Percentiles rank a stretch among this genome's conserved stretches.
Evolutionary conservation across 2,888 invertebrate species (phyloP).

Genomic region (Synergus laeviventris): DNA sequence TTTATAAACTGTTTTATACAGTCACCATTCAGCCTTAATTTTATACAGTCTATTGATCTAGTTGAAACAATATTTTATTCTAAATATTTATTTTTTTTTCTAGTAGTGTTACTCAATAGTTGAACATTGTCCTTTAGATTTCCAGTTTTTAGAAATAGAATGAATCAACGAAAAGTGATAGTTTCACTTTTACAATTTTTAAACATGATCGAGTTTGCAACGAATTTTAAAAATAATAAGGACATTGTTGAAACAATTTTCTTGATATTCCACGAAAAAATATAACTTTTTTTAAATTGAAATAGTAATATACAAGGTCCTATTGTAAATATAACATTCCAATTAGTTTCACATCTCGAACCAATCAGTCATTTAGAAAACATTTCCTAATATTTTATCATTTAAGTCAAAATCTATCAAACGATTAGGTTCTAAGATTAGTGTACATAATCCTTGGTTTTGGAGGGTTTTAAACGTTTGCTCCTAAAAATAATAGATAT

Average conservation of each 20-base stretch:
- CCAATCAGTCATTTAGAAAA: slow-evolving; percentile 22
- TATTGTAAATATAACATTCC: slow-evolving; percentile 36
- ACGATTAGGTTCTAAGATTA: slow-evolving; percentile 19
- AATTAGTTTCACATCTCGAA: slow-evolving; percentile 30
- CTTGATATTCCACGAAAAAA: not conserved
- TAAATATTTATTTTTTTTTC: slow-evolving; percentile 28
- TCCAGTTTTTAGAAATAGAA: slow-evolving; percentile 7
- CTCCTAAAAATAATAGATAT: not conserved
- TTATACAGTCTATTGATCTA: slow-evolving; percentile 9
- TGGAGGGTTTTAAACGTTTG: slow-evolving; percentile 5
- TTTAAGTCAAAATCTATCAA: not conserved
- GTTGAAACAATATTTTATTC: slow-evolving; percentile 6
- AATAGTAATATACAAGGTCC: slow-evolving; percentile 4
- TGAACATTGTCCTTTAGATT: slow-evolving; percentile 22
- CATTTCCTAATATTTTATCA: not conserved
- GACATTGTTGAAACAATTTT: not conserved
- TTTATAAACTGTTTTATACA: slow-evolving; percentile 15
- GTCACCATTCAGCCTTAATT: slow-evolving; percentile 34
- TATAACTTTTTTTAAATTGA: not conserved
- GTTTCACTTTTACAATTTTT: slow-evolving; percentile 4
- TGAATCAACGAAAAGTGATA: not conserved
- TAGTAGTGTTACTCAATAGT: not conserved
- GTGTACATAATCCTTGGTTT: slow-evolving; percentile 12
- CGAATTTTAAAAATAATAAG: slow-evolving; percentile 27
- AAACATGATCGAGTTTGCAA: slow-evolving; percentile 1